phyloP scores from a whole-genome alignment of 1,140 invertebrate species.

The Tetraneura akinire region DNA sequence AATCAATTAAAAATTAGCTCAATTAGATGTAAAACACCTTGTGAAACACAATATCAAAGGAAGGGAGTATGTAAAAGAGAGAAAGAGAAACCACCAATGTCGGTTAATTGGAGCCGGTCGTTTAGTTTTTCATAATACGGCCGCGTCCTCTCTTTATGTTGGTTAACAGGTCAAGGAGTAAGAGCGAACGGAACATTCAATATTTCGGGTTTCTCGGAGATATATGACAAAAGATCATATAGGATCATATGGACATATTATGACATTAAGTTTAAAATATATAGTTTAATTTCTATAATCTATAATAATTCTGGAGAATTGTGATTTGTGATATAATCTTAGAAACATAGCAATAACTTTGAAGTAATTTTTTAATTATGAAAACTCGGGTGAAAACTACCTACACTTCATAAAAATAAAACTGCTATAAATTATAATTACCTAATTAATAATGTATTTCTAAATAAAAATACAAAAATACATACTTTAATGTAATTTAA shows the following conservation, averaged over 20 bases:
- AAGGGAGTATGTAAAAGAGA: constrained; percentile 17
- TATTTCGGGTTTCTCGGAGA: constrained; percentile 47
- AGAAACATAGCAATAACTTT: no score
- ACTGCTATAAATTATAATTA: no score
- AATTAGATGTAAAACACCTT: constrained; percentile 33
- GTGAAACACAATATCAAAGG: background rate
- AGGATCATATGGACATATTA: background rate
- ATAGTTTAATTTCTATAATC: background rate
- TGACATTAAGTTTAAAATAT: background rate
- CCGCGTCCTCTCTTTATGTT: constrained; percentile 49
- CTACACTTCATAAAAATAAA: no score
- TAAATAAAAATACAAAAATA: no score
- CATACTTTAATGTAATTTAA: no score
- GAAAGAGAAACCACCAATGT: constrained; percentile 50
- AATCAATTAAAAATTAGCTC: constrained; percentile 21
- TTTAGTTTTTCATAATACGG: constrained; percentile 48
- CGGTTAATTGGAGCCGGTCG: constrained; percentile 49
- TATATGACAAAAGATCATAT: constrained; percentile 34
- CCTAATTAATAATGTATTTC: no score
- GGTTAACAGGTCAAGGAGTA: constrained; percentile 51
- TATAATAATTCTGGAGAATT: background rate
- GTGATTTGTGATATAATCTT: no score
- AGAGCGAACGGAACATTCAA: constrained; percentile 51
- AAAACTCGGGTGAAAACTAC: no score
- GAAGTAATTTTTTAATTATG: no score